phyloP scores from a whole-genome alignment of 2,888 invertebrate species.

The Dioctria linearis region DNA sequence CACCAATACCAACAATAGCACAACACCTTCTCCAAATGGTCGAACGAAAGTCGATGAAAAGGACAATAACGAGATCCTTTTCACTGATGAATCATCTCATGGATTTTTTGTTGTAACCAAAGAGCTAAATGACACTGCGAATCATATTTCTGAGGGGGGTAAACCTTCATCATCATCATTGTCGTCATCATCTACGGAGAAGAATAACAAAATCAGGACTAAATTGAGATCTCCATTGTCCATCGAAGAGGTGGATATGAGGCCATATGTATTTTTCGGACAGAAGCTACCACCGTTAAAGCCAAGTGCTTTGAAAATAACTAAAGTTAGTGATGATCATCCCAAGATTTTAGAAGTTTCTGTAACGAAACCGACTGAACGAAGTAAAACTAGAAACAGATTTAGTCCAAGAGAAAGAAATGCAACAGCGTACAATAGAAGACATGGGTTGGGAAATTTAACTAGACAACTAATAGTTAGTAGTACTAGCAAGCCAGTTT shows the following conservation, averaged over 20 bases:
- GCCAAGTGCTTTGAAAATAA: slow-evolving; percentile 68
- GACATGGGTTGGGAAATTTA: slow-evolving; percentile 64
- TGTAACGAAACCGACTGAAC: slow-evolving; percentile 70
- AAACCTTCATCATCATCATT: slow-evolving; percentile 58
- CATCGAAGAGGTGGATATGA: slow-evolving; percentile 73
- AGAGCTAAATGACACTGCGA: slow-evolving; percentile 68
- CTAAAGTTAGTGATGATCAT: slow-evolving; percentile 73
- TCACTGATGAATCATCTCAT: slow-evolving; percentile 71
- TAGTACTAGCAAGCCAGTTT: slow-evolving; percentile 26
- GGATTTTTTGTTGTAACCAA: slow-evolving; percentile 70
- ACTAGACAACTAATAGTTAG: slow-evolving; percentile 61
- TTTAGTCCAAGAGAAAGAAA: slow-evolving; percentile 58
- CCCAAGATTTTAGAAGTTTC: slow-evolving; percentile 76
- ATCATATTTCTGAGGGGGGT: slow-evolving; percentile 66
- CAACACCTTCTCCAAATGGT: slow-evolving; percentile 57
- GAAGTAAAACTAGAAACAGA: slow-evolving; percentile 59
- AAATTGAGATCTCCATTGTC: slow-evolving; percentile 62
- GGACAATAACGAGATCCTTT: slow-evolving; percentile 70
- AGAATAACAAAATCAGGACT: slow-evolving; percentile 61
- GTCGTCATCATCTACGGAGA: slow-evolving; percentile 55
- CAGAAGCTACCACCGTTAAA: slow-evolving; percentile 74
- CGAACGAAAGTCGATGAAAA: slow-evolving; percentile 63
- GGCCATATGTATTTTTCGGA: slow-evolving; percentile 81
- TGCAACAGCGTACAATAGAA: slow-evolving; percentile 60
- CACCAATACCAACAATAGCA: not conserved